These are phyloP conservation scores for Apodemus sylvaticus DNA, from an alignment of 2,113 vertebrate genomes.

Conservation along the genomic window DNA sequence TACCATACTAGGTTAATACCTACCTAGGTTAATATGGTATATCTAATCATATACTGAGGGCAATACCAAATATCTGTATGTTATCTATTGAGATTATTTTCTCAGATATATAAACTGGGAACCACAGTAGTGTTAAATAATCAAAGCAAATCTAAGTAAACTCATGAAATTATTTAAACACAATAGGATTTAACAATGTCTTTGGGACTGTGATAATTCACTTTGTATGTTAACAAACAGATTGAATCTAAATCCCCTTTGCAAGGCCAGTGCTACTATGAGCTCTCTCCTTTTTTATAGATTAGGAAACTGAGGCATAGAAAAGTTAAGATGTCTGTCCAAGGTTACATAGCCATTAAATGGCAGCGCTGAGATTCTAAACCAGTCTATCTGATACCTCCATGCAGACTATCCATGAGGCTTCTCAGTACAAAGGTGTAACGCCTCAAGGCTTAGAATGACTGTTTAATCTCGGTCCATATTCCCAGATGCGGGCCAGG, in stretches of 20 bases:
- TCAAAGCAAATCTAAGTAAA: not conserved
- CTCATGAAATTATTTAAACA: not conserved
- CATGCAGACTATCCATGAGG: not conserved
- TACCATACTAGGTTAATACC: not conserved
- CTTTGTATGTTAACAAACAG: not conserved
- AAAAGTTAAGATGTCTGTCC: not conserved
- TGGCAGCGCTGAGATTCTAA: conserved; percentile 12
- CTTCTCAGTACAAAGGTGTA: not conserved
- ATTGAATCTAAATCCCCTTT: not conserved
- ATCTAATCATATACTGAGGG: not conserved
- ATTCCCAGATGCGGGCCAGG: not conserved
- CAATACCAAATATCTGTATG: not conserved
- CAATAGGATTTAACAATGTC: too few species aligned
- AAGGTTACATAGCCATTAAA: not conserved
- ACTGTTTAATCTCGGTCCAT: not conserved
- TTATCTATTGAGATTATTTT: not conserved
- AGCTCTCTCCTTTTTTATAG: not conserved
- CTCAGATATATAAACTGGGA: not conserved
- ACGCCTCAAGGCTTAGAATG: not conserved
- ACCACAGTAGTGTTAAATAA: not conserved
- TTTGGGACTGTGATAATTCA: not conserved
- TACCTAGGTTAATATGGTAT: not conserved
- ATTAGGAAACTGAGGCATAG: not conserved
- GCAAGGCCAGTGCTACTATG: not conserved
- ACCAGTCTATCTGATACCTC: not conserved